phyloP scores from a whole-genome alignment of 2,797 vertebrate species.

The Intellagama lesueurii region DNA sequence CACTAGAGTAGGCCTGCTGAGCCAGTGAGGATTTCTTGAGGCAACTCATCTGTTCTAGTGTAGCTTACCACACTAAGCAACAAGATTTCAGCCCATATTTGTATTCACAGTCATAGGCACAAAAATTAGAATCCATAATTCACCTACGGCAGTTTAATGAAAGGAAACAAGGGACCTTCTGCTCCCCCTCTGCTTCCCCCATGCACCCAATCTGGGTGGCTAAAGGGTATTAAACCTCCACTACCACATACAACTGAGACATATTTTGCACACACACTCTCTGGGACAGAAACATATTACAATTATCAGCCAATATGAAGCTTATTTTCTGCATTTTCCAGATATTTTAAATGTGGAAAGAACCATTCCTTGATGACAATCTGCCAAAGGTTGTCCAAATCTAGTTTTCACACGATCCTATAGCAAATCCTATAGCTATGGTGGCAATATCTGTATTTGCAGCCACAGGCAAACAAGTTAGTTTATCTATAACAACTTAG shows the following conservation, averaged over 20 bases:
- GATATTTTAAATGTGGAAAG: not conserved
- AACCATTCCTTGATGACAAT: not conserved
- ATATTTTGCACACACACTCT: not conserved
- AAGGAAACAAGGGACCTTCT: not conserved
- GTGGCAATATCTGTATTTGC: too few species aligned
- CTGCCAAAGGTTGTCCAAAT: too few species aligned
- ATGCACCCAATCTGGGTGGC: not conserved
- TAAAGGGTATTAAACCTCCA: not conserved
- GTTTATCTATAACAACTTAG: too few species aligned
- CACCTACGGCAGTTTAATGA: not conserved
- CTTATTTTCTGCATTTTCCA: not conserved
- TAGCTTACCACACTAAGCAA: too few species aligned
- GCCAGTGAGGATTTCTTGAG: too few species aligned
- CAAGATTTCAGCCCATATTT: not conserved
- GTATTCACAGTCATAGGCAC: not conserved
- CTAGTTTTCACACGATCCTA: too few species aligned
- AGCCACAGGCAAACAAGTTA: too few species aligned
- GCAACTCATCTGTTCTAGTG: too few species aligned
- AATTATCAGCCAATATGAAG: not conserved
- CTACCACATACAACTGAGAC: not conserved
- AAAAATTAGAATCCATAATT: not conserved
- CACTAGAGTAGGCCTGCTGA: too few species aligned
- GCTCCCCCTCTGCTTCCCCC: not conserved
- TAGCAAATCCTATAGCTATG: too few species aligned
- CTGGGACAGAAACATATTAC: not conserved